Evolutionary conservation across 2,888 invertebrate genomes (phyloP).

Genomic region (Trachelus stipa): DNA sequence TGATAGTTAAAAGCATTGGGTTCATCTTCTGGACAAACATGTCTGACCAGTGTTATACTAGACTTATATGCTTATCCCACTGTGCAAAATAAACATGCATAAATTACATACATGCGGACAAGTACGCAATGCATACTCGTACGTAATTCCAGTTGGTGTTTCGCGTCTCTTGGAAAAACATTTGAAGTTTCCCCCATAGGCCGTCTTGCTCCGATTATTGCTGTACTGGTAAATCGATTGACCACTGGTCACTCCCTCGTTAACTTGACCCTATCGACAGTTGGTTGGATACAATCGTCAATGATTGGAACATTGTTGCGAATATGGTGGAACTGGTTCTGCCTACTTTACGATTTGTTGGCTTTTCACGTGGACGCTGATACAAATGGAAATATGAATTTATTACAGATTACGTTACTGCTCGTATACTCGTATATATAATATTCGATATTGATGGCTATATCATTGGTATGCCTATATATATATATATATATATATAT

Average conservation of each 20-base stretch:
- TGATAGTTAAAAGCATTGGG: constrained; percentile 21
- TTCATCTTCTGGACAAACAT: constrained; percentile 54
- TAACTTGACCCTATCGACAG: constrained; percentile 55
- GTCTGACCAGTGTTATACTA: constrained; percentile 22
- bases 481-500: no score
- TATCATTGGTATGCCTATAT: neutral
- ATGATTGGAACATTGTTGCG: constrained; percentile 63
- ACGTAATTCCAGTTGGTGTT: constrained; percentile 19
- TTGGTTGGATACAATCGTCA: constrained; percentile 59
- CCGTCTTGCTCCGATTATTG: no score
- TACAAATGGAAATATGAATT: constrained; percentile 61
- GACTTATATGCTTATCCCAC: constrained; percentile 21
- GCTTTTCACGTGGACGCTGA: constrained; percentile 39
- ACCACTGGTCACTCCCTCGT: constrained; percentile 48
- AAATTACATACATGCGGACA: constrained; percentile 42
- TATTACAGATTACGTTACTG: constrained; percentile 60
- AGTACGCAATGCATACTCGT: constrained; percentile 10
- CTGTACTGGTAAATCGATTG: constrained; percentile 30
- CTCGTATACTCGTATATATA: constrained; percentile 1
- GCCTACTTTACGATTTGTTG: constrained; percentile 64
- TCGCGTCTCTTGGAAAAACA: constrained; percentile 48
- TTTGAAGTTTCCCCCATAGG: constrained; percentile 5
- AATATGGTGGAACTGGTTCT: constrained; percentile 39
- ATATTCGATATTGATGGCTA: neutral
- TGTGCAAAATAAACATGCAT: constrained; percentile 54